These are phyloP conservation scores for Eristalis tenax DNA, from an alignment of 2,888 invertebrate genomes.

Conservation along the genomic window DNA sequence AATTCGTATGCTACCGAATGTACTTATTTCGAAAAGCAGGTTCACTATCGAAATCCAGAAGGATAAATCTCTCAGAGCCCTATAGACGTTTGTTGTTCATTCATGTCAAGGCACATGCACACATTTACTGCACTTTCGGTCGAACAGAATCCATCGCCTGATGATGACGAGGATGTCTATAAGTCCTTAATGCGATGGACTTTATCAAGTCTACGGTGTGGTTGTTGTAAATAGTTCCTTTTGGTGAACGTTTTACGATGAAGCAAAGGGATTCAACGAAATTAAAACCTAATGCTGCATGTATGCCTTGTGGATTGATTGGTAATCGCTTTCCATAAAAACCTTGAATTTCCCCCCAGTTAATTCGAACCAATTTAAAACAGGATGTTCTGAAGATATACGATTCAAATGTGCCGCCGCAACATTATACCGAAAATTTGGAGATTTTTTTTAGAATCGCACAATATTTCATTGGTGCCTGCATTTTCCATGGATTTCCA, in stretches of 20 bases:
- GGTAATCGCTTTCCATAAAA: not conserved
- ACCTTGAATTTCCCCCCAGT: too few species aligned
- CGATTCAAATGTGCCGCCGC: not conserved
- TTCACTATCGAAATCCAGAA: constrained; percentile 72
- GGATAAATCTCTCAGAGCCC: constrained; percentile 73
- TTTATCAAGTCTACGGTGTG: not conserved
- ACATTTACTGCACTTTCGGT: not conserved
- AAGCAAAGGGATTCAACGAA: not conserved
- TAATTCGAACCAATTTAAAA: too few species aligned
- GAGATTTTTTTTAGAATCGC: too few species aligned
- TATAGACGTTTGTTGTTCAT: constrained; percentile 73
- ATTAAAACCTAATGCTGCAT: not conserved
- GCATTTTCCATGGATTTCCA: too few species aligned
- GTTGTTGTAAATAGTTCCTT: not conserved
- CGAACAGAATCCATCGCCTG: too few species aligned
- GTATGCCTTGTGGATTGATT: not conserved
- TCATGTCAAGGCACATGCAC: constrained; percentile 76
- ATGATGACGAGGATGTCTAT: not conserved
- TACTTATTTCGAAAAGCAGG: constrained; percentile 69
- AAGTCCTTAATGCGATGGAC: not conserved
- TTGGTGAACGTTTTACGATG: not conserved
- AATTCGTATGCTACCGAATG: constrained; percentile 10
- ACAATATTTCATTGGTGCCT: too few species aligned
- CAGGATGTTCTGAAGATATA: not conserved
- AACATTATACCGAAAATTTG: too few species aligned